These are phyloP conservation scores for Butorides virescens DNA, from an alignment of 2,113 vertebrate genomes.

Conservation along the genomic window DNA sequence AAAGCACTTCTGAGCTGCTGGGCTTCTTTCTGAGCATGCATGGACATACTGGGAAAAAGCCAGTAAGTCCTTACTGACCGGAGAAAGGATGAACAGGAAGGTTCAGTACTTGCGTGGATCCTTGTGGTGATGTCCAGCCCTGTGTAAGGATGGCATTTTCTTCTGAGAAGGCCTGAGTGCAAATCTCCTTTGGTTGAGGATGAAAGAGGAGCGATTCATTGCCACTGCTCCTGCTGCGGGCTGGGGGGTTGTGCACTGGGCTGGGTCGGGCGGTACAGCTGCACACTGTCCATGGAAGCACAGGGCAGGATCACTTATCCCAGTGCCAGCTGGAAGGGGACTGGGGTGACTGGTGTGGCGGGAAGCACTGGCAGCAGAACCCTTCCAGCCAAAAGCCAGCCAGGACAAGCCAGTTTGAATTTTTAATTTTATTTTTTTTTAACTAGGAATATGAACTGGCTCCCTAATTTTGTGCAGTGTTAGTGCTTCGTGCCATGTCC, in stretches of 20 bases:
- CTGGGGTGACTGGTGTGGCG: neutral
- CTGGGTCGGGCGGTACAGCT: fast-evolving
- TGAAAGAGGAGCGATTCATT: fast-evolving
- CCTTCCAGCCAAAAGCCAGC: neutral
- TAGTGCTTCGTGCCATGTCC: neutral
- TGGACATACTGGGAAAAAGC: neutral
- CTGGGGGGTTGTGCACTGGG: fast-evolving
- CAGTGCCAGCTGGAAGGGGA: neutral
- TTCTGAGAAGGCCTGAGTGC: neutral
- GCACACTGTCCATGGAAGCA: neutral
- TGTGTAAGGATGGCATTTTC: neutral
- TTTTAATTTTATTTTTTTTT: neutral
- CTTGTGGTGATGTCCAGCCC: neutral
- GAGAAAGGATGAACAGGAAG: neutral
- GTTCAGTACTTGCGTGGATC: neutral
- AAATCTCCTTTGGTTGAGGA: neutral
- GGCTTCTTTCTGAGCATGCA: neutral
- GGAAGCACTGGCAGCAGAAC: neutral
- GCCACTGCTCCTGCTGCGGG: fast-evolving
- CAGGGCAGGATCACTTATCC: neutral
- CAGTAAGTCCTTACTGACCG: neutral
- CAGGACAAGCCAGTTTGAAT: neutral
- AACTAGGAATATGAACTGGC: too few species aligned
- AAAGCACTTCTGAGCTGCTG: neutral
- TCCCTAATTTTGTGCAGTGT: too few species aligned